phyloP scores from a whole-genome alignment of 2,888 invertebrate genomes.

The Lagria hirta region DNA sequence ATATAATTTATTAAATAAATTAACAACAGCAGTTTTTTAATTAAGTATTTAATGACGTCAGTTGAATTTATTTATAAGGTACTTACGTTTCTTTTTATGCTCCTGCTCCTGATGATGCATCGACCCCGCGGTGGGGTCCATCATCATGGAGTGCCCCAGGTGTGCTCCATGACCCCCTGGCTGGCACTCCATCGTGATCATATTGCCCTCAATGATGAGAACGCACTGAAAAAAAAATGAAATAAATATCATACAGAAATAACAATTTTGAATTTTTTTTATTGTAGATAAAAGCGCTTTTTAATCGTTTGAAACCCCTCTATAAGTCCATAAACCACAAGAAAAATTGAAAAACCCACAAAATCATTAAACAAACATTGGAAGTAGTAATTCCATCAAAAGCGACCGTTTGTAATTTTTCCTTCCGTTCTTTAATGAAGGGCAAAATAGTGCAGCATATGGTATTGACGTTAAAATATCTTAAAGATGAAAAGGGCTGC shows the following conservation, averaged over 20 bases:
- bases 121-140: conserved; percentile 50
- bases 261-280: no score
- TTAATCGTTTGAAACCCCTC: conserved; percentile 1
- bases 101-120: conserved; percentile 51
- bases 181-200: conserved; percentile 57
- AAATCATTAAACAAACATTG: conserved; percentile 17
- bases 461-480: conserved; percentile 16
- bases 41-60: no score
- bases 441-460: conserved; percentile 19
- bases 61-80: background rate
- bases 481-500: conserved; percentile 24
- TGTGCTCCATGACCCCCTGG: conserved; percentile 55
- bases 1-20: no score
- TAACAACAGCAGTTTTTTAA: no score
- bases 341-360: conserved; percentile 8
- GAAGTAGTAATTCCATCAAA: background rate
- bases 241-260: background rate
- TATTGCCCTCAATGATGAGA: conserved; percentile 53
- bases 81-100: conserved; percentile 55
- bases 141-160: conserved; percentile 56
- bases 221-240: conserved; percentile 40
- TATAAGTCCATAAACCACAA: conserved; percentile 14
- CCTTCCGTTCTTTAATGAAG: conserved; percentile 15
- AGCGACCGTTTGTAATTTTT: conserved; percentile 9
- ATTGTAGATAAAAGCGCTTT: background rate